Evolutionary conservation across 2,797 vertebrate genomes (phyloP).

Genomic region (Eleutherodactylus coqui): DNA sequence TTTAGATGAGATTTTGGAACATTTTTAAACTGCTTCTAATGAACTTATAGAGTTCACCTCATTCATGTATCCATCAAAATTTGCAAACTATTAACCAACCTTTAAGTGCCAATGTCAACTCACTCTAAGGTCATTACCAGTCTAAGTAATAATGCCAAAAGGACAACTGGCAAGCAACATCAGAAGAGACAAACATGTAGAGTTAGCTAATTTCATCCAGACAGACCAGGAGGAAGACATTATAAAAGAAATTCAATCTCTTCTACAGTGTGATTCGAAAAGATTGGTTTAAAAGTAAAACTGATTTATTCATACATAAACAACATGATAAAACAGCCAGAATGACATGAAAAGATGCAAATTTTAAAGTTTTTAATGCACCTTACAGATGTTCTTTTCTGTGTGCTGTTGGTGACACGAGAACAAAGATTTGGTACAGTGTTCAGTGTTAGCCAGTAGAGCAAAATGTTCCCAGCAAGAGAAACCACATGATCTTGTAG

Average conservation of each 20-base stretch:
- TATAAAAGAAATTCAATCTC: not conserved
- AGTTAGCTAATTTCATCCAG: not conserved
- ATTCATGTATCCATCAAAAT: not conserved
- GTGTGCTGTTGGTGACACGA: no score
- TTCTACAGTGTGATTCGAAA: not conserved
- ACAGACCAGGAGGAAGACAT: not conserved
- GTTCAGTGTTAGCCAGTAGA: no score
- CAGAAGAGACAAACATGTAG: not conserved
- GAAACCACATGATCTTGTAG: no score
- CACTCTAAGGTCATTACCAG: not conserved
- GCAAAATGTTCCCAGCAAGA: no score
- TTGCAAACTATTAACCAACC: conserved; percentile 21
- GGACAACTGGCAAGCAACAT: not conserved
- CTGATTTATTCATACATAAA: no score
- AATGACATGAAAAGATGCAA: no score
- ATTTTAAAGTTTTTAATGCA: no score
- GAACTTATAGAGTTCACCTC: not conserved
- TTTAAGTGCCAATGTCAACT: conserved; percentile 9
- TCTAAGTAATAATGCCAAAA: not conserved
- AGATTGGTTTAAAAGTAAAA: no score
- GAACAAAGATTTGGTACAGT: no score
- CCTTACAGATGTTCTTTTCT: no score
- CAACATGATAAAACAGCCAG: no score
- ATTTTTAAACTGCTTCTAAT: not conserved
- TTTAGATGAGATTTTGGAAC: not conserved